Evolutionary conservation across 2,888 invertebrate species (phyloP).

Genomic region (Aleiodes alternator): DNA sequence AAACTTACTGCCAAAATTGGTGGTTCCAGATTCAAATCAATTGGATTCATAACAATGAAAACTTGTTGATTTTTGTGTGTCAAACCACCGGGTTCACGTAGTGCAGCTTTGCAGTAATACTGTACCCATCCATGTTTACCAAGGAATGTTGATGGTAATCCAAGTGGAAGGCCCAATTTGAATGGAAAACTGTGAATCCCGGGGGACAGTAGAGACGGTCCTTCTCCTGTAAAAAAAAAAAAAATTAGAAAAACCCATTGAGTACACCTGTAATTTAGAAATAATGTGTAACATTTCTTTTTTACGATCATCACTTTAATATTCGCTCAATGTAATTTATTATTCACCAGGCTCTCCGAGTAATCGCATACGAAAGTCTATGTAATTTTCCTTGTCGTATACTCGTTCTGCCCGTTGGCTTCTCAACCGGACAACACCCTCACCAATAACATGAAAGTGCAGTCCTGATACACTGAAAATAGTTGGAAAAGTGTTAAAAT

Average conservation of each 20-base stretch:
- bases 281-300: constrained; percentile 6
- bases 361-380: constrained; percentile 94
- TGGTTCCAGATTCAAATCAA: constrained; percentile 93
- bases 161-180: constrained; percentile 92
- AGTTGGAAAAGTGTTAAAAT: not conserved
- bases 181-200: constrained; percentile 97
- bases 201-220: constrained; percentile 89
- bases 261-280: constrained; percentile 37
- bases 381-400: constrained; percentile 95
- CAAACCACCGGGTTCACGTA: constrained; percentile 90
- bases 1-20: constrained; percentile 88
- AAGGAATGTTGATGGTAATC: constrained; percentile 93
- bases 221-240: constrained; percentile 80
- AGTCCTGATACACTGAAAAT: constrained; percentile 80
- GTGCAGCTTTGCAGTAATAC: constrained; percentile 93
- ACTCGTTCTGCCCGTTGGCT: constrained; percentile 89
- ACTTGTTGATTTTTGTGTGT: constrained; percentile 97
- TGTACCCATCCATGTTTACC: constrained; percentile 97
- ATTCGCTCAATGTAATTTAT: constrained; percentile 15
- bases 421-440: constrained; percentile 92
- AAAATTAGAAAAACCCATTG: constrained; percentile 26
- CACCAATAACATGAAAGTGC: constrained; percentile 95
- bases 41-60: constrained; percentile 97
- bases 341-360: constrained; percentile 88
- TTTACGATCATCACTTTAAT: constrained; percentile 13